Evolutionary conservation across 1,140 invertebrate genomes (phyloP), one percentile per base, ranked within the genome.

Genomic region (Helicoverpa zea): DNA sequence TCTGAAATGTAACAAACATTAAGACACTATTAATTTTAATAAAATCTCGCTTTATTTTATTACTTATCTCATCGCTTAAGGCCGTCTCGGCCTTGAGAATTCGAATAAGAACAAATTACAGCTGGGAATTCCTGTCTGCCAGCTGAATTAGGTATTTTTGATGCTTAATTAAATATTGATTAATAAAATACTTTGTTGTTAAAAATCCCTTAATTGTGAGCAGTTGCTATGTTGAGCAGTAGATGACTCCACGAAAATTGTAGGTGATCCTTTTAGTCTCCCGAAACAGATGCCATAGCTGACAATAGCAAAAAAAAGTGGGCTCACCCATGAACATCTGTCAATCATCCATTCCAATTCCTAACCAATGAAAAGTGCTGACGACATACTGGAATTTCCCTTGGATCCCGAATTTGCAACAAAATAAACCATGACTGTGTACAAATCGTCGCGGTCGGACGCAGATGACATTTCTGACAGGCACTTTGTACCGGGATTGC

Each of bases 391-490:
- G 61, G 13, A 13, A 77, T 43, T 77, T 77, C 43, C 64, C 23
- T 49, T 2, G 18, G 1, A 66, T 66, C 58, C 59, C 58, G 59
- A 77, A 77, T 66, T 66, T 77, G 75, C 75, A 77, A 64, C 75
- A 77, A 77, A 75, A 77, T 66, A 77, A 77, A 77, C 75, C 59
- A 54, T 77, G 49, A 66, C 75, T 52, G 61, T 49, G 59, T 30
- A 64, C 74, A 64, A 77, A 77, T 64, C 74, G 74, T 64, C 74
- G 59, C 49, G 49, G 59, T 52, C 74, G 18, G 18, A 47, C 74
- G 59, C 43, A 77, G 74, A 63, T 64, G 74, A 77, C 61, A 47
- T 66, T 64, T 54, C 59, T 73, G 70, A 73, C 70, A 73, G 70
- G 49, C 70, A 73, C 70, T 73, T 73, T 73, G 52, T 73, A 73